Percentiles rank a stretch among this genome's conserved stretches.
phyloP scores from a whole-genome alignment of 2,888 invertebrate species.

The Limnephilus marmoratus region DNA sequence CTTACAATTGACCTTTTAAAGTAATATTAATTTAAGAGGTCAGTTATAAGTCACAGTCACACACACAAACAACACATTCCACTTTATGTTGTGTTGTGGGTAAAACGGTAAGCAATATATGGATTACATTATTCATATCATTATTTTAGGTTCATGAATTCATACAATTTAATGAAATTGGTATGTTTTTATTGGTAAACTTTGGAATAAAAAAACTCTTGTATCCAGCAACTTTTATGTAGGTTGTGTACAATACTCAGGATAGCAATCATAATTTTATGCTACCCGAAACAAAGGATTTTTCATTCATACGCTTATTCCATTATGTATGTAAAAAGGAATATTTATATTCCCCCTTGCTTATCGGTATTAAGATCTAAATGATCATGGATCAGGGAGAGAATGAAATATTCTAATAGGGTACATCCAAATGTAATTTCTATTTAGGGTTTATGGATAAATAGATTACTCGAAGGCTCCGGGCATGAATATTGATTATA shows the following conservation, averaged over 20 bases:
- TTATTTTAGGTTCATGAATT: too few relatives aligned
- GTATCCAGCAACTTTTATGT: too few relatives aligned
- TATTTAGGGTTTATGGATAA: conserved; percentile 47
- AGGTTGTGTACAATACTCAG: background rate
- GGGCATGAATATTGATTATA: conserved; percentile 49
- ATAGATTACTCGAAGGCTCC: conserved; percentile 36
- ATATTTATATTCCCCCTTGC: conserved; percentile 9
- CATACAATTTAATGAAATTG: background rate
- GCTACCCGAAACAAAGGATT: background rate
- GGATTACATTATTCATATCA: too few relatives aligned
- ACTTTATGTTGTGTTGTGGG: too few relatives aligned
- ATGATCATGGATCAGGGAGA: conserved; percentile 15
- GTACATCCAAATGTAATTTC: conserved; percentile 29
- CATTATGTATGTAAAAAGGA: background rate
- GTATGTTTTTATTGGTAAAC: background rate
- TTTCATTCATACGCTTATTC: background rate
- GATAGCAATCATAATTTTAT: background rate
- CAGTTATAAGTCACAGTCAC: too few relatives aligned
- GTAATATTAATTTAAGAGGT: too few relatives aligned
- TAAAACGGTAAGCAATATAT: too few relatives aligned
- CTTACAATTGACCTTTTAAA: too few relatives aligned
- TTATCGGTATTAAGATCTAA: conserved; percentile 22
- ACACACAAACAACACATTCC: too few relatives aligned
- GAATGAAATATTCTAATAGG: conserved; percentile 49
- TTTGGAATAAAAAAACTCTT: background rate